Evolutionary conservation across 2,113 vertebrate genomes (phyloP), one percentile per base, ranked within the genome.

Genomic region (Pelvicachromis taeniatus): DNA sequence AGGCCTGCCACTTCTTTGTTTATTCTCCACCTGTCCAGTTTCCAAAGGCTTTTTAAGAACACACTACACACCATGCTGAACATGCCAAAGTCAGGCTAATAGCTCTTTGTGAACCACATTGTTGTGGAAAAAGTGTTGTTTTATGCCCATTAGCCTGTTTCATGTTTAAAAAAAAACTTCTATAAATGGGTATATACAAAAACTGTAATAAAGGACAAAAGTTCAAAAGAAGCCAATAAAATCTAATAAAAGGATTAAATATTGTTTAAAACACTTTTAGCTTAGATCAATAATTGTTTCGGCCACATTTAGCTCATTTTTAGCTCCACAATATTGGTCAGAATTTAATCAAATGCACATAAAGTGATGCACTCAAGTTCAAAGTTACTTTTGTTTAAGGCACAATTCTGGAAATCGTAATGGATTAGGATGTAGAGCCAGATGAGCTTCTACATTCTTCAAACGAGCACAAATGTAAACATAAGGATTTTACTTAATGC

Each of bases 221-320:
- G 14, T 50, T 14, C 6, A 50, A 42, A 70, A 17, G 38, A 42
- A 26, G 63, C 4, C 7, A 45, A 26, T 21, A 7, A 10, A 6
- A 2, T 45, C 63, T 0, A 0, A 1, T 16, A 70, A 70, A 70
- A 17, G 10, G n/a, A 13, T 70, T 8, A 40, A 70, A 63, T 38
- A 63, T 3, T 38, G 38, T 38, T 38, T 38, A 0, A 38, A 63
- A 63, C 59, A 38, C 19, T 63, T 26, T 70, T 0, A 0, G 5
- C 38, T 45, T 45, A 45, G 26, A 17, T 45, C 38, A 6, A 4
- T 26, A 17, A 26, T 16, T 26, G 21, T 45, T 70, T 1, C 9
- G 38, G 38, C 1, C 21, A 45, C 13, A 26, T 70, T 70, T 26
- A 45, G 3, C 65, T 70, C 1, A 70, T 45, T 63, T 63, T 63